Evolutionary conservation across 2,888 invertebrate genomes (phyloP), one percentile per base, ranked within the genome.

Genomic region (Thymelicus acteon): DNA sequence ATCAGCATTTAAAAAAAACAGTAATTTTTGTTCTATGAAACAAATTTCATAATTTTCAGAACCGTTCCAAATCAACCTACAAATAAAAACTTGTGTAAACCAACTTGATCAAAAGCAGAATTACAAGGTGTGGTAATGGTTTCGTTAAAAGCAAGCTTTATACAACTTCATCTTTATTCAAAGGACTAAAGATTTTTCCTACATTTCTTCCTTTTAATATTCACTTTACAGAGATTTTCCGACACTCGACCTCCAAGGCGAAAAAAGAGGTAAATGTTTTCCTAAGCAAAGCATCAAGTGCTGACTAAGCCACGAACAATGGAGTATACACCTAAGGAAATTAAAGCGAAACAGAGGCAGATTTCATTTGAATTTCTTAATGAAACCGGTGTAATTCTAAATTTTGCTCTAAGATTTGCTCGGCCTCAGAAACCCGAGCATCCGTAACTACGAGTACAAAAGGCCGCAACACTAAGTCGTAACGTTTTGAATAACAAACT

Each of bases 221-320:
- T 58, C 62, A 68, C 48, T 49, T 58, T 48, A 39, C 13, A 19
- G 24, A 48, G 69, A 69, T 63, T 69, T 69, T 37, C 57, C 57
- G 13, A 47, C 69, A 63, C 69, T 69, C 60, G n/a, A 60, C 58
- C 49, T 60, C 49, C 60, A 70, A 64, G 60, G 49, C 63, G 62
- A 48, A 47, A 60, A 63, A 47, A 47, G 69, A 58, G 58, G 63
- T 63, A 63, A 69, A 69, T 58, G 63, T 69, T 67, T 61, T 47
- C 48, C 58, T 47, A 37, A 44, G 63, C 54, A 62, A 31, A 62
- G 69, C 57, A 63, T 48, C 44, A 63, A 63, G 67, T 54, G 63
- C 63, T 48, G 48, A 48, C 62, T 61, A 61, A 66, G 66, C 58
- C n/a, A 44, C 44, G 47, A 47, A 69, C 69, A 69, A 69, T 63